A percentile compares a stretch with the other conserved stretches of the same genome.
Evolutionary conservation across 2,888 invertebrate species (phyloP).

Genomic region (Coremacera marginata): DNA sequence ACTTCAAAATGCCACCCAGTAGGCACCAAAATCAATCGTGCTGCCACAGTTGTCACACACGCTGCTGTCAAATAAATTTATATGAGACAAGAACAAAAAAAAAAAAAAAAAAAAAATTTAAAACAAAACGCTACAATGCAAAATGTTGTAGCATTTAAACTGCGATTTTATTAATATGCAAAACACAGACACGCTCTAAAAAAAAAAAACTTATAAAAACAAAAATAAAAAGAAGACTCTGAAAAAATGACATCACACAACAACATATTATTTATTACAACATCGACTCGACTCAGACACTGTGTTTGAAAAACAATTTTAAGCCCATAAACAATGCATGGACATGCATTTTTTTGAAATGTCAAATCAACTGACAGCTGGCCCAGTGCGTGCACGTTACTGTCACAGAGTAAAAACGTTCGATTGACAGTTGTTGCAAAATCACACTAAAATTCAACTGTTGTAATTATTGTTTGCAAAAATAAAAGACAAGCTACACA

Average conservation of each 20-base stretch:
- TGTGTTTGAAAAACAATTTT: not conserved
- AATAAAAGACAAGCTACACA: not conserved
- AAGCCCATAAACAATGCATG: conserved; percentile 1
- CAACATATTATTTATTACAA: conserved; percentile 3
- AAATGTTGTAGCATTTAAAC: conserved; percentile 40
- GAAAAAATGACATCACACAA: too few species aligned
- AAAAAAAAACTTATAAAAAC: not conserved
- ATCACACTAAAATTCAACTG: not conserved
- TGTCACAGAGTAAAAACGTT: too few species aligned
- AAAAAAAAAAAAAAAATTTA: conserved; percentile 29
- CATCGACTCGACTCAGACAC: not conserved
- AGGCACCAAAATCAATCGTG: conserved; percentile 2
- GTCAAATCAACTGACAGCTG: not conserved
- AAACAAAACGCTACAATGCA: conserved; percentile 51
- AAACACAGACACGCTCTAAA: not conserved
- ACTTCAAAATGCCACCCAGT: not conserved
- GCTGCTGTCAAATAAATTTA: conserved; percentile 41
- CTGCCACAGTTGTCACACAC: conserved; percentile 27
- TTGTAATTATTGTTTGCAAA: not conserved
- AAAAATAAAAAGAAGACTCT: too few species aligned
- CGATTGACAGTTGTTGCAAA: not conserved
- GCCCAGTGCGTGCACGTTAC: too few species aligned
- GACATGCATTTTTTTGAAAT: not conserved
- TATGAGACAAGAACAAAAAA: not conserved
- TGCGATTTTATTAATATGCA: conserved; percentile 9